phyloP scores from a whole-genome alignment of 2,797 vertebrate species.

The Periophthalmus magnuspinnatus region DNA sequence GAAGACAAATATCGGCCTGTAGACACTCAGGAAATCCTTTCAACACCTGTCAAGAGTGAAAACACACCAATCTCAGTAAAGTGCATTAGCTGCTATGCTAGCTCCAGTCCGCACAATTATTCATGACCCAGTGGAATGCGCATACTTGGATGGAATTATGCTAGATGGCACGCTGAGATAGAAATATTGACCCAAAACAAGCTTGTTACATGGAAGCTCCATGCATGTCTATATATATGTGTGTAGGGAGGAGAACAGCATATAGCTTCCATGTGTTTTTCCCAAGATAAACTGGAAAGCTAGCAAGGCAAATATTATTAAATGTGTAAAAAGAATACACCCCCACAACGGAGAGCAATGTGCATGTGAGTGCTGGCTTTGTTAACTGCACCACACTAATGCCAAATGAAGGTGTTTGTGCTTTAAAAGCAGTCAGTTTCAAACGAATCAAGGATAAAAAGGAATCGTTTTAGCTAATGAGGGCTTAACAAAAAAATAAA shows the following conservation, averaged over 20 bases:
- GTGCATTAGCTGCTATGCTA: constrained; percentile 13
- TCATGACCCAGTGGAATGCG: constrained; percentile 39
- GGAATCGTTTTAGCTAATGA: background rate
- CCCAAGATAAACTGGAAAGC: background rate
- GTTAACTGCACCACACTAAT: constrained; percentile 8
- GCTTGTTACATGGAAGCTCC: background rate
- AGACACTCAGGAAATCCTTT: constrained; percentile 99
- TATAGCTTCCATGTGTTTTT: background rate
- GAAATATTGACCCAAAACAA: constrained; percentile 26
- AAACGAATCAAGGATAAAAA: constrained; percentile 11
- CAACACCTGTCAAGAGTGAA: constrained; percentile 81
- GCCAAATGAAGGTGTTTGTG: constrained; percentile 9
- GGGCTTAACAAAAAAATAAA: background rate
- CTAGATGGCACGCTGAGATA: constrained; percentile 24
- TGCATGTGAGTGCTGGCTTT: constrained; percentile 9
- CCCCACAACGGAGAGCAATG: constrained; percentile 11
- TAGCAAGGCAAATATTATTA: constrained; percentile 7
- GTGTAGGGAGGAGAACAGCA: background rate
- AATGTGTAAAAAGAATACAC: constrained; percentile 19
- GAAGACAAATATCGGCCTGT: constrained; percentile 98
- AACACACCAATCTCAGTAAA: constrained; percentile 31
- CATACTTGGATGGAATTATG: constrained; percentile 23
- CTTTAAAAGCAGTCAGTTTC: constrained; percentile 12
- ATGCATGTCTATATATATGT: background rate
- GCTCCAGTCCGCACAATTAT: constrained; percentile 16